Base-by-base conservation (phyloP, 2,888 invertebrate genomes). In the Sericinus montela region DNA sequence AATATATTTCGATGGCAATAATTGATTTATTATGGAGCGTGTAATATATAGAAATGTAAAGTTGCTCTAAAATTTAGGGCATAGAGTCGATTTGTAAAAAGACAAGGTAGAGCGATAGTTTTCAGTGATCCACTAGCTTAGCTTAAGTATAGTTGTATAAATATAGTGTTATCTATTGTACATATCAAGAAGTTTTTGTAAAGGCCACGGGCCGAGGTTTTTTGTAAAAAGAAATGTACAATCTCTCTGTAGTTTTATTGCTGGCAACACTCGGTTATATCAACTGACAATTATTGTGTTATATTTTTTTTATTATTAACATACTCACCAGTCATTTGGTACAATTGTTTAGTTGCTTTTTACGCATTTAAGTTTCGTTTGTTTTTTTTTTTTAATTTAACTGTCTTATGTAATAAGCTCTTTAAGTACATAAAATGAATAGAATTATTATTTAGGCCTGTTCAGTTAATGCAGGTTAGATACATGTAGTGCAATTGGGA, bases 21-120 rank as follows among this genome's bases (percentile, higher is more conserved):
- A 72, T 55, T 49, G 47, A 56, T 25, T 25, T 6, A 10, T 58
- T 13, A 41, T 35, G 34, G 47, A 41, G 53, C 46, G 45, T 63
- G 63, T 62, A 60, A 55, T 64, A 61, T 63, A 62, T 52, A 55
- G 48, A 56, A 55, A 66, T 80, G 81, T 52, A 55, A 46, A 55
- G 55, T 65, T 80, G 81, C 74, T 81, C 81, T 85, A 80, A 84
- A 82, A 82, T 83, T 82, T 83, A 82, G 83, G 63, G 71, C 74
- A 74, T 75, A 65, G 66, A 65, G 54, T 61, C 56, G 51, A 32
- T 54, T 53, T 69, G 69, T 72, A 68, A 67, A 64, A 65, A 69
- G 71, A 70, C 69, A 68, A 63, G 47, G 39, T 49, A 32, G 35
- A 39, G 39, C 6, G 19, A 13, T 55, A 49, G 55, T 62, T 64